Evolutionary conservation across 2,113 vertebrate species (phyloP).

Genomic region (Psittacus erithacus): DNA sequence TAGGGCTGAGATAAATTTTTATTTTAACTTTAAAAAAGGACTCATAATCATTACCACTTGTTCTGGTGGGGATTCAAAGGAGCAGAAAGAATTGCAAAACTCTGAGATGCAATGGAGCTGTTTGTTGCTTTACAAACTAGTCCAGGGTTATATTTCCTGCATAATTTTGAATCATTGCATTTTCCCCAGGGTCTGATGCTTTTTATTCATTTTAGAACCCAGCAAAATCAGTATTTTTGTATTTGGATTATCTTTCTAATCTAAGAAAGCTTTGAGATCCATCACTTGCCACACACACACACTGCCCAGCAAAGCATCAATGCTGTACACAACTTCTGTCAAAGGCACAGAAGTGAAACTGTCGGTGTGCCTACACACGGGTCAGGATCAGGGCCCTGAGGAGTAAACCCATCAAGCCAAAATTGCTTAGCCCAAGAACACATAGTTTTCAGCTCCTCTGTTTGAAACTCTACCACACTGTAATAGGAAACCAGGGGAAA

Average conservation of each 20-base stretch:
- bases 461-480: background rate
- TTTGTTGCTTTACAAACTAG: background rate
- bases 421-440: background rate
- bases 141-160: background rate
- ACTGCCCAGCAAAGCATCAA: background rate
- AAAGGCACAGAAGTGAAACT: background rate
- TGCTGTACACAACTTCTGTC: background rate
- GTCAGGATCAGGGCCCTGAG: background rate
- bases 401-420: background rate
- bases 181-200: background rate
- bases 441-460: background rate
- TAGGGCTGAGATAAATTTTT: background rate
- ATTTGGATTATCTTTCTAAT: background rate
- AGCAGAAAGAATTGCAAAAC: background rate
- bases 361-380: background rate
- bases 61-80: background rate
- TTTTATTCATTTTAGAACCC: background rate
- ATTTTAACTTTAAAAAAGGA: background rate
- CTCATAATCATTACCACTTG: background rate
- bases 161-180: background rate
- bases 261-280: background rate
- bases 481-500: background rate
- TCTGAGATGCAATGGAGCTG: background rate
- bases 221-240: background rate
- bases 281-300: background rate